Evolutionary conservation across 2,888 invertebrate species (phyloP), one percentile per base, ranked within the genome.

Genomic region (Epirrhoe alternata): DNA sequence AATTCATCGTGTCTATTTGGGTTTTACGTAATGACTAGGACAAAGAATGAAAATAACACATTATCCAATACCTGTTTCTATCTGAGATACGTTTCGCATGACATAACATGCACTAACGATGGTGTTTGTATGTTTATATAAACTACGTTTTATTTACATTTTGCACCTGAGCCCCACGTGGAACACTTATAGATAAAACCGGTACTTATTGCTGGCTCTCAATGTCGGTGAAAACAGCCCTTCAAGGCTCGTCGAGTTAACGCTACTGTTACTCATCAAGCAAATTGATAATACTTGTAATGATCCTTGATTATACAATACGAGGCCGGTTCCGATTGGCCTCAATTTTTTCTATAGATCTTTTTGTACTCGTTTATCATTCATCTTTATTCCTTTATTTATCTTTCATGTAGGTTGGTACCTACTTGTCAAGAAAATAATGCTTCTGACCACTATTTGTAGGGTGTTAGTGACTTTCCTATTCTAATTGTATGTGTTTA

Each of bases 141-240:
- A 60, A 68, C 60, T 52, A 60, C 24, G 42, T 56, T 61, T 63
- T 55, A 63, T 56, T 61, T 62, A 52, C 59, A 62, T 66, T 54
- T 50, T 52, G 53, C 58, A 57, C 54, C 30, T 51, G 12, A 10
- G 60, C 16, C 30, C 50, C 54, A 59, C 64, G 64, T 64, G 51
- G 51, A 58, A 50, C 33, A 17, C 33, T 52, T 31, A 49, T 59
- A 54, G 35, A 49, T 59, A 54, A 49, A 50, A 49, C 64, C 60
- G 16, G 60, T 60, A 55, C 45, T 30, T 54, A 42, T 24, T 24
- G 30, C n/a, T 45, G 5, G 49, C 38, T 49, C 52, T 64, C 45
- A 53, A 59, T 64, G 55, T 60, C 35, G 24, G 60, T 60, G 64
- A 65, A 60, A 65, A 60, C 60, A 45, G 47, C n/a, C 6, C 56